Conservation (phyloP, 2,113 vertebrate genomes). For the Plectropomus leopardus region DNA sequence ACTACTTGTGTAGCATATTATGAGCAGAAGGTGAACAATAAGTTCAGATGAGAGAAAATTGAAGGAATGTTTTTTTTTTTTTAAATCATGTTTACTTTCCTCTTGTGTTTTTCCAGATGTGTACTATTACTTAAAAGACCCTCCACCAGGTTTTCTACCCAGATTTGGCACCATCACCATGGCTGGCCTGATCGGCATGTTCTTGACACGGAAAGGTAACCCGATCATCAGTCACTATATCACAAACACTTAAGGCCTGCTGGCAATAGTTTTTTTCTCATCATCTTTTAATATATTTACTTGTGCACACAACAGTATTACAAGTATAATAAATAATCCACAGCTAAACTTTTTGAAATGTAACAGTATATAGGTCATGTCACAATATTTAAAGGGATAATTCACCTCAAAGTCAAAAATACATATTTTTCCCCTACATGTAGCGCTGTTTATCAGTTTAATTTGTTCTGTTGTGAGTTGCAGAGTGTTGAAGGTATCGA, state of each 20-base stretch:
- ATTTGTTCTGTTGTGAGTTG: too few species aligned
- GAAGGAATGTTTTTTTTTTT: not conserved
- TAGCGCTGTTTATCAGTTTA: too few species aligned
- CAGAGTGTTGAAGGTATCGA: too few species aligned
- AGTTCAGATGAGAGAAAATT: not conserved
- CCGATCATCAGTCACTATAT: not conserved
- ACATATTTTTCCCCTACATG: too few species aligned
- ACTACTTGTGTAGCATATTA: too few species aligned
- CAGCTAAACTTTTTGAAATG: not conserved
- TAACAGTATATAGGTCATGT: too few species aligned
- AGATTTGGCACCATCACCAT: constrained; percentile 87
- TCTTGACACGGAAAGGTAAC: constrained; percentile 90
- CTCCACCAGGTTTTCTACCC: constrained; percentile 90
- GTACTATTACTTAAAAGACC: constrained; percentile 91
- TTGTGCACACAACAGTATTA: not conserved
- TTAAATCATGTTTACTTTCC: not conserved
- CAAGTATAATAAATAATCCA: not conserved
- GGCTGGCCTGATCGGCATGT: constrained; percentile 89
- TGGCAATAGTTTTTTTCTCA: not conserved
- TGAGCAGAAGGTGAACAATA: not conserved
- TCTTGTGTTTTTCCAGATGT: constrained; percentile 83
- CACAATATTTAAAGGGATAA: too few species aligned
- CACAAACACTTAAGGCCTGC: not conserved
- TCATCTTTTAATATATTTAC: not conserved
- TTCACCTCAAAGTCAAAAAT: too few species aligned